These are phyloP conservation scores for Forficula auricularia DNA, from an alignment of 1,140 invertebrate species.

Conservation along the genomic window DNA sequence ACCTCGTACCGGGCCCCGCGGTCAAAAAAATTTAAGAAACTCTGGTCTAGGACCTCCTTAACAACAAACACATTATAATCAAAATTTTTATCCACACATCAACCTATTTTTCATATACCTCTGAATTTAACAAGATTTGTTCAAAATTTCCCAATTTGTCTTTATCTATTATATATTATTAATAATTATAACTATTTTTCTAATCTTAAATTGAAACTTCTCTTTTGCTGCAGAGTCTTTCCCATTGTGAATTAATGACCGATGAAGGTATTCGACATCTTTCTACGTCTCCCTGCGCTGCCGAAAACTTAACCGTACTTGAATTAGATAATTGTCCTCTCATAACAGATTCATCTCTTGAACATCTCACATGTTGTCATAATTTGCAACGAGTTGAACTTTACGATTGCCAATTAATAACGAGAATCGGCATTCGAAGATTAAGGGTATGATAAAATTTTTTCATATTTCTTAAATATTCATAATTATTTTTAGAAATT, in stretches of 20 bases:
- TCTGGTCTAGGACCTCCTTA: too few species aligned
- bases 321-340: slow-evolving; percentile 98
- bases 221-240: slow-evolving; percentile 57
- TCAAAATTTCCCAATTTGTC: too few species aligned
- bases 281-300: slow-evolving; percentile 76
- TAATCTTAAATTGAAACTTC: neutral
- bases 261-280: slow-evolving; percentile 93
- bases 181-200: slow-evolving; percentile 1
- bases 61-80: too few species aligned
- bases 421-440: slow-evolving; percentile 84
- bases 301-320: slow-evolving; percentile 77
- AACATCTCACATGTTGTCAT: slow-evolving; percentile 84
- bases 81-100: too few species aligned
- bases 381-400: slow-evolving; percentile 91
- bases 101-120: too few species aligned
- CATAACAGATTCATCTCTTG: slow-evolving; percentile 93
- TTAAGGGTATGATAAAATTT: slow-evolving; percentile 50
- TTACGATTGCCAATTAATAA: slow-evolving; percentile 98
- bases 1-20: too few species aligned
- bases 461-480: too few species aligned
- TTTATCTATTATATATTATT: too few species aligned
- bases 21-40: too few species aligned
- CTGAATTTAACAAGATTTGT: too few species aligned
- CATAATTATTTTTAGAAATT: too few species aligned
- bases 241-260: slow-evolving; percentile 95